phyloP scores from a whole-genome alignment of 1,140 invertebrate species.

The Melitaea cinxia region DNA sequence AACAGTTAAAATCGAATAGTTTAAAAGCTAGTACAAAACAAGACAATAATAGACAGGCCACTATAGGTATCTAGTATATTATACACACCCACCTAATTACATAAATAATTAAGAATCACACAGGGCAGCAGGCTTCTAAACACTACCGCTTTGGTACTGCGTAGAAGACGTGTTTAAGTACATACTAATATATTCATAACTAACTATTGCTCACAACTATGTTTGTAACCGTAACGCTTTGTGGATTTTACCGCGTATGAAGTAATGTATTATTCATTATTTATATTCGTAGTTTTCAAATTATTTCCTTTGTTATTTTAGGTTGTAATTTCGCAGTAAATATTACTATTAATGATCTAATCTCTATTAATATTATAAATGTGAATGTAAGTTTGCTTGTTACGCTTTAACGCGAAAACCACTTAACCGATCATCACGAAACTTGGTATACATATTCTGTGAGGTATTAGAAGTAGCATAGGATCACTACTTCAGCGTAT shows the following conservation, averaged over 20 bases:
- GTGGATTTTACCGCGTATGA: neutral
- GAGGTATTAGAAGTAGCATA: no score
- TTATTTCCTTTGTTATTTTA: neutral
- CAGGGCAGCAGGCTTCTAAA: slow-evolving; percentile 14
- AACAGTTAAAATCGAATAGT: no score
- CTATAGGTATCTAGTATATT: slow-evolving; percentile 10
- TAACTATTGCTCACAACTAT: neutral
- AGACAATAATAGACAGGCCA: no score
- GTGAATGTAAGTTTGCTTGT: no score
- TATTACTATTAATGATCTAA: no score
- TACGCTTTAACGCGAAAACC: no score
- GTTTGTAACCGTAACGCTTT: neutral
- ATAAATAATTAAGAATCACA: slow-evolving; percentile 39
- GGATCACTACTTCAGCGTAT: no score
- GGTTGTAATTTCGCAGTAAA: neutral
- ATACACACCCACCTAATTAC: slow-evolving; percentile 38
- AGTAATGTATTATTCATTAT: neutral
- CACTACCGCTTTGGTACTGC: neutral
- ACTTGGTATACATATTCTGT: no score
- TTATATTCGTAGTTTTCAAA: neutral
- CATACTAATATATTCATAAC: neutral
- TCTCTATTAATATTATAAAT: neutral
- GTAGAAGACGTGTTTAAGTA: slow-evolving; percentile 7
- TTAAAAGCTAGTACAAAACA: no score
- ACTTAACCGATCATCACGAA: no score